Conservation (phyloP, 2,888 invertebrate species). For the Pseudococcus jackbeardsleyi region DNA sequence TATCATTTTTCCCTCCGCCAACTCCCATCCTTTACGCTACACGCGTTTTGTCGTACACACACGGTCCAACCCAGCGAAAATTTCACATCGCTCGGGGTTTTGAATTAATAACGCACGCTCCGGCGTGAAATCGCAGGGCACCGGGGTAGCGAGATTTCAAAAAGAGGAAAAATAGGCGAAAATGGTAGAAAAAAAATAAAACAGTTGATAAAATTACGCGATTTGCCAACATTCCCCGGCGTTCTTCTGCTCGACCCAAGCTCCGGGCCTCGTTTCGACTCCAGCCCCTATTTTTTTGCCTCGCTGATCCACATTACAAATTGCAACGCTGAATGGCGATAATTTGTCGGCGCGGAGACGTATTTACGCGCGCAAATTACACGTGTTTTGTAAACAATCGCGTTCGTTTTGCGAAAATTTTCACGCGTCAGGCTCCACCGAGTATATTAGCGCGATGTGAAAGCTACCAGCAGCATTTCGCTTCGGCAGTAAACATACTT, state of each 20-base stretch:
- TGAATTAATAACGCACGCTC: conserved; percentile 19
- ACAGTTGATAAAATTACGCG: conserved; percentile 23
- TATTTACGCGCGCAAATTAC: conserved; percentile 13
- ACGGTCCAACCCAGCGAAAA: not conserved
- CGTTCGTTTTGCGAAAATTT: conserved; percentile 31
- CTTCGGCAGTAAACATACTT: not conserved
- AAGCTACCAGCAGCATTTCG: conserved; percentile 12
- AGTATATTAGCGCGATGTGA: not conserved
- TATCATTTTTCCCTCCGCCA: not conserved
- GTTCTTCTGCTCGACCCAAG: not conserved
- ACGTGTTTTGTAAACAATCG: conserved; percentile 42
- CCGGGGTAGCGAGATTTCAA: not conserved
- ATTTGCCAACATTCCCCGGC: not conserved
- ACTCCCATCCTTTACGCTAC: not conserved
- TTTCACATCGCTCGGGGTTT: conserved; percentile 29
- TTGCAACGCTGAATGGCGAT: conserved; percentile 13
- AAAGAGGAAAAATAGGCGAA: conserved; percentile 11
- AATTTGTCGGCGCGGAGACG: not conserved
- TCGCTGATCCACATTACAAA: not conserved
- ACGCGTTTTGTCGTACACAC: not conserved
- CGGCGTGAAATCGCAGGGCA: not conserved
- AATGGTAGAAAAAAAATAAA: conserved; percentile 10
- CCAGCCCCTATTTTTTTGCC: not conserved
- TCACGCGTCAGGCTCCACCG: conserved; percentile 22
- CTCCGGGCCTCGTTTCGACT: not conserved